phyloP scores from a whole-genome alignment of 2,113 vertebrate genomes.

The Potamarius usumacintae region DNA sequence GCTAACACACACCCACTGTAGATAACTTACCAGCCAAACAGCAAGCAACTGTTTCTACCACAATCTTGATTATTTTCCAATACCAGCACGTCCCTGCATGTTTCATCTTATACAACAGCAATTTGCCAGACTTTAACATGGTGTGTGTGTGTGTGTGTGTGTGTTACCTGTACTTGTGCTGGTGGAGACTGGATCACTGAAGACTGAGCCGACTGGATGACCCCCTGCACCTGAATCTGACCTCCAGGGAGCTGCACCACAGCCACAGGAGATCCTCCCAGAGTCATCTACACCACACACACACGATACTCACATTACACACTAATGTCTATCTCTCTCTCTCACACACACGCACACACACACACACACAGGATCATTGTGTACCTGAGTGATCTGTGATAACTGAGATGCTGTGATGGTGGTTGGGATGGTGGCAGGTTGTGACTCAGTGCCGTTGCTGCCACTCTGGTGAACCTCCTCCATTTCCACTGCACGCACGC shows the following conservation, averaged over 20 bases:
- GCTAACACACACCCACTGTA: neutral
- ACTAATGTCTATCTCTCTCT: neutral
- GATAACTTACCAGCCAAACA: neutral
- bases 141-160: neutral
- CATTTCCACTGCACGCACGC: slow-evolving; percentile 69
- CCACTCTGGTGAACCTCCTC: slow-evolving; percentile 70
- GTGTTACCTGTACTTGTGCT: slow-evolving; percentile 90
- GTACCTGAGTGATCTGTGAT: slow-evolving; percentile 74
- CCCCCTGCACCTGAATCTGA: slow-evolving; percentile 97
- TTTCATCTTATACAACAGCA: neutral
- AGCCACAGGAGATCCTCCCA: slow-evolving; percentile 87
- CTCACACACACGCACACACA: neutral
- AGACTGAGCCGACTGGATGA: slow-evolving; percentile 96
- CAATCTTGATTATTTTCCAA: neutral
- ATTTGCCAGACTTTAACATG: neutral
- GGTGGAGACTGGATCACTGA: slow-evolving; percentile 98
- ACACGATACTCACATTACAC: neutral
- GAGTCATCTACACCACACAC: slow-evolving; percentile 78
- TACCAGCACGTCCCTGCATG: neutral
- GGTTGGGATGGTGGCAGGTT: slow-evolving; percentile 66
- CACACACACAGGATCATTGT: neutral
- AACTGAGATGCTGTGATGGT: slow-evolving; percentile 70
- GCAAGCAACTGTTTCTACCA: neutral
- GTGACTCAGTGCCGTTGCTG: slow-evolving; percentile 72
- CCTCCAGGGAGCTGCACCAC: slow-evolving; percentile 96